Percentiles rank a stretch among this genome's conserved stretches.
These are phyloP conservation scores for Capitella teleta DNA, from an alignment of 1,140 invertebrate species.

Conservation along the genomic window DNA sequence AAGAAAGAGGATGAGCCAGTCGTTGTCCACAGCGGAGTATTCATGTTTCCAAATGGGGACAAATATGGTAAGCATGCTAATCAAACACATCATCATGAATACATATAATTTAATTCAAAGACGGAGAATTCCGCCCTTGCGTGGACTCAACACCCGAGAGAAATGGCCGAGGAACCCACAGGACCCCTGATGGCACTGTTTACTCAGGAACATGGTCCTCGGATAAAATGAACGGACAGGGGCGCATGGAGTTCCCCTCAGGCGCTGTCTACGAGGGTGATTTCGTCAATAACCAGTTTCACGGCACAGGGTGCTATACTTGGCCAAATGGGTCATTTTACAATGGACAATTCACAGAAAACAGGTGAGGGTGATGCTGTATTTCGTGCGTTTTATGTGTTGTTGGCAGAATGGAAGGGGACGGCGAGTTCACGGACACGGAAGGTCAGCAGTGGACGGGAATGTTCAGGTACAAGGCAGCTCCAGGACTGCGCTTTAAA, in stretches of 20 bases:
- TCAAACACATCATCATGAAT: neutral
- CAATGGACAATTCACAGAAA: slow-evolving; percentile 36
- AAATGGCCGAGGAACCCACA: slow-evolving; percentile 30
- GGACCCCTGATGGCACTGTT: slow-evolving; percentile 25
- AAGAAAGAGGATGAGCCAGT: slow-evolving; percentile 20
- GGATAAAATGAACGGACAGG: slow-evolving; percentile 38
- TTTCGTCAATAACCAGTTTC: slow-evolving; percentile 39
- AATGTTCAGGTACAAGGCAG: slow-evolving; percentile 29
- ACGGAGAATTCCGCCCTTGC: slow-evolving; percentile 32
- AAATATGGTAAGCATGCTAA: slow-evolving; percentile 26
- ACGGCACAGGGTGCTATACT: slow-evolving; percentile 35
- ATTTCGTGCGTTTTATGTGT: neutral
- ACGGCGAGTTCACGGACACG: slow-evolving; percentile 34
- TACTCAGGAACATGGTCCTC: slow-evolving; percentile 34
- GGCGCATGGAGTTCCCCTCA: slow-evolving; percentile 23
- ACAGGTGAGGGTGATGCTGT: slow-evolving; percentile 22
- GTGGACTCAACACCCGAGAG: slow-evolving; percentile 27
- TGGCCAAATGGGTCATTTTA: slow-evolving; percentile 40
- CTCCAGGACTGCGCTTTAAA: slow-evolving; percentile 30
- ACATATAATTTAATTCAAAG: slow-evolving; percentile 13
- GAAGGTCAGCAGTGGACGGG: slow-evolving; percentile 34
- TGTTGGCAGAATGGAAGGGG: slow-evolving; percentile 31
- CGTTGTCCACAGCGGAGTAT: slow-evolving; percentile 18
- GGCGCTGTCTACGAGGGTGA: slow-evolving; percentile 32
- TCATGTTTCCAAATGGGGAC: slow-evolving; percentile 36